Conservation (phyloP, 1,140 invertebrate species). For the Matsumurasca onukii region DNA sequence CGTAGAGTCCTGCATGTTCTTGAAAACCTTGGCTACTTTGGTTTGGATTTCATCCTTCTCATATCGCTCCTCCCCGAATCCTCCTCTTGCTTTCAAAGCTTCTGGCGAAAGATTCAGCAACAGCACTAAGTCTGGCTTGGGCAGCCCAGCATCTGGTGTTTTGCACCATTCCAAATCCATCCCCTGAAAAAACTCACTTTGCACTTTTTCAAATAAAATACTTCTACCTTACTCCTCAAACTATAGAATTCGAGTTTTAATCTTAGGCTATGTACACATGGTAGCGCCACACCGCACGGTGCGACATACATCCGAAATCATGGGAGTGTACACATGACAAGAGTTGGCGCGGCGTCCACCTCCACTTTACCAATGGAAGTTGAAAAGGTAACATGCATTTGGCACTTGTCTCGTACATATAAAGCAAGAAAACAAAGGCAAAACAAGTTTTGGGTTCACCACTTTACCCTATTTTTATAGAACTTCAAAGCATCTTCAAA, state of each 20-base stretch:
- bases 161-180: slow-evolving; percentile 82
- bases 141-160: slow-evolving; percentile 76
- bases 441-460: not conserved
- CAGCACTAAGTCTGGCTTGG: slow-evolving; percentile 84
- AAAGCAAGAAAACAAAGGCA: not conserved
- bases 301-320: not conserved
- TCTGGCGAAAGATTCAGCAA: slow-evolving; percentile 68
- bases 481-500: not conserved
- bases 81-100: slow-evolving; percentile 59
- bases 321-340: not conserved
- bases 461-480: not conserved
- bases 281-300: slow-evolving; percentile 3
- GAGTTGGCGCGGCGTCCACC: not conserved
- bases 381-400: no score
- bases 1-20: slow-evolving; percentile 57
- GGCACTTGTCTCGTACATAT: no score
- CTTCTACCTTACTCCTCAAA: not conserved
- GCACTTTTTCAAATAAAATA: not conserved
- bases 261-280: slow-evolving; percentile 1
- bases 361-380: not conserved
- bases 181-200: slow-evolving; percentile 49
- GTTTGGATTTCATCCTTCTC: slow-evolving; percentile 76
- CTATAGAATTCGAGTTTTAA: not conserved
- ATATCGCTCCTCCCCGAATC: slow-evolving; percentile 87
- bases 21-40: slow-evolving; percentile 68